Conservation (phyloP, 2,113 vertebrate genomes). For the Toxostoma redivivum region DNA sequence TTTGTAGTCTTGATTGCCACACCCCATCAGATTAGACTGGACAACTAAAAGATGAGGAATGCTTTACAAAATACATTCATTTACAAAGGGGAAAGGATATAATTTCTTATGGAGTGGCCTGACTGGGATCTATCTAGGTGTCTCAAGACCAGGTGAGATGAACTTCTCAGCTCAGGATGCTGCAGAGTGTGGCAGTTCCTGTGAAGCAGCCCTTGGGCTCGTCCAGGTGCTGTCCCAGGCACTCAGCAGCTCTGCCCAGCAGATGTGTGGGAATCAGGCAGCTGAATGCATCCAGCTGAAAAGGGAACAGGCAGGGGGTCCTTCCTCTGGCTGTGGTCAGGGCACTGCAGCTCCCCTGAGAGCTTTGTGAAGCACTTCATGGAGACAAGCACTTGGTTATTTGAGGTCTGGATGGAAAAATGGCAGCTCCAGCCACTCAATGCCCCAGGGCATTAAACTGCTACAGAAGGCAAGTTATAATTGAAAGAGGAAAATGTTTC, state of each 20-base stretch:
- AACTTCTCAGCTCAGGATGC: background rate
- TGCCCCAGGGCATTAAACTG: background rate
- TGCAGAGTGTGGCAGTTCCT: fast-evolving
- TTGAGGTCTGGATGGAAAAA: background rate
- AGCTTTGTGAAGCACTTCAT: background rate
- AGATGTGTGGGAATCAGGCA: background rate
- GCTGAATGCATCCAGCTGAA: background rate
- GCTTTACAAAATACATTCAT: background rate
- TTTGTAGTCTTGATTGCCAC: background rate
- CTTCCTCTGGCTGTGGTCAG: background rate
- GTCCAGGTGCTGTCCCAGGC: background rate
- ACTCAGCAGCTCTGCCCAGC: fast-evolving
- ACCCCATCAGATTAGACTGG: background rate
- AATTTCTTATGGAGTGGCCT: background rate
- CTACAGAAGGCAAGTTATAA: background rate
- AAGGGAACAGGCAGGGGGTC: background rate
- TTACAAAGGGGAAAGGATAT: background rate
- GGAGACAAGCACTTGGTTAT: background rate
- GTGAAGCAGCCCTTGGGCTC: background rate
- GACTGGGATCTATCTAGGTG: background rate
- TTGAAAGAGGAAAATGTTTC: background rate
- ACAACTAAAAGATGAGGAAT: background rate
- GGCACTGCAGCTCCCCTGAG: background rate
- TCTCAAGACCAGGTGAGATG: background rate
- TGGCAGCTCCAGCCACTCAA: background rate